phyloP scores from a whole-genome alignment of 1,140 invertebrate species.

The Brachionus manjavacas region DNA sequence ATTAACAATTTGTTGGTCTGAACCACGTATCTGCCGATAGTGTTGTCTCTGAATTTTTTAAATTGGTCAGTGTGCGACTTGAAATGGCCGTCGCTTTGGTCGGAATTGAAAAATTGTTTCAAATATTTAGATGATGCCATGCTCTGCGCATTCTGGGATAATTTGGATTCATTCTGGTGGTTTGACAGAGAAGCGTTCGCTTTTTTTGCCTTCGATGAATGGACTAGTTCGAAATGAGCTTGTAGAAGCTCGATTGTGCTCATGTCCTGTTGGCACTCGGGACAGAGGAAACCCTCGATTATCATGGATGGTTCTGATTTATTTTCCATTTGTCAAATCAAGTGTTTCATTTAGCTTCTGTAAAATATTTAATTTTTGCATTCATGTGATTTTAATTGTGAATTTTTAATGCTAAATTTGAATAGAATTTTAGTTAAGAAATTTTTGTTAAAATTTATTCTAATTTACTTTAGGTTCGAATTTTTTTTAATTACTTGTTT shows the following conservation, averaged over 20 bases:
- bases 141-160: neutral
- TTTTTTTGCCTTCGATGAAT: conserved; percentile 63
- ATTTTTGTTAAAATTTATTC: neutral
- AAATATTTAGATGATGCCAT: neutral
- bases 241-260: conserved; percentile 74
- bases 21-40: conserved; percentile 78
- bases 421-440: neutral
- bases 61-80: conserved; percentile 69
- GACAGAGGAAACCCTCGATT: conserved; percentile 84
- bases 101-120: conserved; percentile 30
- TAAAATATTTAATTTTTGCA: neutral
- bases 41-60: conserved; percentile 67
- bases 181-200: neutral
- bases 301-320: conserved; percentile 54
- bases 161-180: neutral
- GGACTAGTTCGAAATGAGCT: conserved; percentile 78
- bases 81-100: conserved; percentile 8
- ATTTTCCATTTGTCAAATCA: neutral
- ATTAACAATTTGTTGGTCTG: conserved; percentile 94
- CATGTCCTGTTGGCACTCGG: conserved; percentile 81
- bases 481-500: too few relatives aligned
- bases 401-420: neutral
- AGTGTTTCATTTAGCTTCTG: neutral
- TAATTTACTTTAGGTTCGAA: neutral
- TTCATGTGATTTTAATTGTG: neutral